A percentile compares a stretch with the other conserved stretches of the same genome.
These are phyloP conservation scores for Xanthia togata DNA, from an alignment of 2,888 invertebrate species.

Conservation along the genomic window DNA sequence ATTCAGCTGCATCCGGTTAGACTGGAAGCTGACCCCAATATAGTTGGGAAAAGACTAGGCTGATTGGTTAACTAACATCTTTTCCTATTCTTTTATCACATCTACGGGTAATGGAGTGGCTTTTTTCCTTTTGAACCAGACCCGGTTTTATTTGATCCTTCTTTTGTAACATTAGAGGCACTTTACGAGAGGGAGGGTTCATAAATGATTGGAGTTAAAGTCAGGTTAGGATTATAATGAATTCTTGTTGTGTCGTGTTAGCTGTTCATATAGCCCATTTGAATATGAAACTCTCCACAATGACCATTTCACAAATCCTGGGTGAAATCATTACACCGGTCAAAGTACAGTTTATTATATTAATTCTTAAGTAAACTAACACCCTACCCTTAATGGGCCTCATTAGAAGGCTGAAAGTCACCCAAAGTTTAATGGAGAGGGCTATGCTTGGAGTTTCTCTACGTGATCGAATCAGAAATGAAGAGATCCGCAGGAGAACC, in stretches of 20 bases:
- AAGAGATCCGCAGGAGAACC: too few relatives aligned
- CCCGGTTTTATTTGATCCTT: background rate
- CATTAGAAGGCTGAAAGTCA: too few relatives aligned
- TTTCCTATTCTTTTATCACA: too few relatives aligned
- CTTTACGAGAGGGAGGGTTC: background rate
- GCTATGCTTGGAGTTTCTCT: too few relatives aligned
- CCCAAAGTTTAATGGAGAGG: too few relatives aligned
- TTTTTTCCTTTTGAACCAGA: background rate
- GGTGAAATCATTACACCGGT: background rate
- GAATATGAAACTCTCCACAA: conserved; percentile 2
- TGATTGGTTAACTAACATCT: too few relatives aligned
- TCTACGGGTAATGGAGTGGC: background rate
- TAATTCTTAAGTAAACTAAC: too few relatives aligned
- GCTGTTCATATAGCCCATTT: background rate
- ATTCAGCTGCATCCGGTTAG: too few relatives aligned
- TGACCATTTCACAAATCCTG: background rate
- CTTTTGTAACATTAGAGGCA: conserved; percentile 3
- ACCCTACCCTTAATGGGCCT: too few relatives aligned
- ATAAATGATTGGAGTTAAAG: conserved; percentile 11
- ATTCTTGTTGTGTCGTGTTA: background rate
- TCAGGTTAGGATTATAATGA: conserved; percentile 10
- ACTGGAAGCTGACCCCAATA: too few relatives aligned
- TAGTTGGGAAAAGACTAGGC: too few relatives aligned
- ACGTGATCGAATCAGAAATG: too few relatives aligned
- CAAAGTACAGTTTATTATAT: background rate